Base-by-base conservation (phyloP, 2,888 invertebrate species). In the Urechis unicinctus region DNA sequence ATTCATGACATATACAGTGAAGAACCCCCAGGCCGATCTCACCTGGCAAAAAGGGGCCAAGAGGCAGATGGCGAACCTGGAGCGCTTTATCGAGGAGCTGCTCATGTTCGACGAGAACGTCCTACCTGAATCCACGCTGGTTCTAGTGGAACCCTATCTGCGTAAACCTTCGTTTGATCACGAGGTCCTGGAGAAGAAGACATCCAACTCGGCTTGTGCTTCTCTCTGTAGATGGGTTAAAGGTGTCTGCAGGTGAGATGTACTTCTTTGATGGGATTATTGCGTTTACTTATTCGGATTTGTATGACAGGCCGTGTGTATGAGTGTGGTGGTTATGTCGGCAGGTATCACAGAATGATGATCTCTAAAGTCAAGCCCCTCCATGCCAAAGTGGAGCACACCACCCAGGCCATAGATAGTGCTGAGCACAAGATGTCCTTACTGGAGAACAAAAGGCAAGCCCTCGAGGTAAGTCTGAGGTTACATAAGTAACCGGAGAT, bases 31-130 rank as follows among this genome's bases (percentile, higher is more conserved):
- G 44, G 74, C 77, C 51, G 77, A 78, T 61, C 61, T 76, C 21
- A 77, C 77, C 2, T 78, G 78, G 78, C 75, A 78, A 64, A 78
- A 77, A 61, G 78, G 78, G 42, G 78, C 76, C 2, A 78, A 78
- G 57, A 64, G 78, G 56, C 75, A 75, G 59, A 76, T 78, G 77
- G 77, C 78, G 1, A 78, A 78, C 64, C 58, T 77, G 46, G 76
- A 77, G 53, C 72, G 75, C 68, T 78, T 78, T 60, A 68, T 75
- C 36, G 75, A 77, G 57, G 78, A 78, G 62, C 61, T 78, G 60
- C 69, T 73, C 64, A 68, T 72, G 30, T 78, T 78, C 66, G 77
- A 78, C 62, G 75, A 78, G 56, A 65, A 68, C 50, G 68, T 71
- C 61, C 61, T 78, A 45, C 73, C 76, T 48, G 77, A 77, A 58